Evolutionary conservation across 2,797 vertebrate species (phyloP).

Genomic region (Tapera naevia): DNA sequence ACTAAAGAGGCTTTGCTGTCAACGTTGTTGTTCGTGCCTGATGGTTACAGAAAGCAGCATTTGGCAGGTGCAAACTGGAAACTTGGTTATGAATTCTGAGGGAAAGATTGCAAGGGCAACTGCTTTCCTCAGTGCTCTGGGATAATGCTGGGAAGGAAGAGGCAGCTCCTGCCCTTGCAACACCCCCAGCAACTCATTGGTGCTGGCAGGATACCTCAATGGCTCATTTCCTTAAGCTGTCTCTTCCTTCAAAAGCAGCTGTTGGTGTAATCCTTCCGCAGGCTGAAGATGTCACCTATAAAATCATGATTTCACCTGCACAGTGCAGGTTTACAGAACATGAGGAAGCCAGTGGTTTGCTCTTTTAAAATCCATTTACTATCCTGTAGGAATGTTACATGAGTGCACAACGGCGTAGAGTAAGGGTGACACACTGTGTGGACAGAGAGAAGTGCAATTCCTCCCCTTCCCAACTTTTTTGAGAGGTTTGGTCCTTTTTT

Average conservation of each 20-base stretch:
- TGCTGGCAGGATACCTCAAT: neutral
- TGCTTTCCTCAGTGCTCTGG: neutral
- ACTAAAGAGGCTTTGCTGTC: neutral
- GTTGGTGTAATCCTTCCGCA: neutral
- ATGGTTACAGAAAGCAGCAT: neutral
- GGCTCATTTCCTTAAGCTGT: neutral
- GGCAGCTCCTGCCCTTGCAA: neutral
- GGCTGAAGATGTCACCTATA: neutral
- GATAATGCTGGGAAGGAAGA: constrained; percentile 2
- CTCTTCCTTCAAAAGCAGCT: neutral
- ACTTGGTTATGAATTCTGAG: neutral
- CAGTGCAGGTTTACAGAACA: neutral
- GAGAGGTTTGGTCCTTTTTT: neutral
- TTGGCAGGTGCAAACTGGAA: neutral
- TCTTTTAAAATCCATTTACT: neutral
- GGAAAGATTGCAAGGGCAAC: neutral
- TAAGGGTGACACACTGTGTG: constrained; percentile 71
- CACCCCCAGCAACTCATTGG: neutral
- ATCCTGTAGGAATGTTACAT: neutral
- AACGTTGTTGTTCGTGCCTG: neutral
- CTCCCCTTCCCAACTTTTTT: neutral
- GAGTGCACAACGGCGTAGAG: neutral
- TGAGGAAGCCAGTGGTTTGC: neutral
- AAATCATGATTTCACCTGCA: neutral
- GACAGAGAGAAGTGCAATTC: constrained; percentile 60